A percentile compares a stretch with the other conserved stretches of the same genome.
Evolutionary conservation across 2,888 invertebrate species (phyloP).

Genomic region (Orthosia cruda): DNA sequence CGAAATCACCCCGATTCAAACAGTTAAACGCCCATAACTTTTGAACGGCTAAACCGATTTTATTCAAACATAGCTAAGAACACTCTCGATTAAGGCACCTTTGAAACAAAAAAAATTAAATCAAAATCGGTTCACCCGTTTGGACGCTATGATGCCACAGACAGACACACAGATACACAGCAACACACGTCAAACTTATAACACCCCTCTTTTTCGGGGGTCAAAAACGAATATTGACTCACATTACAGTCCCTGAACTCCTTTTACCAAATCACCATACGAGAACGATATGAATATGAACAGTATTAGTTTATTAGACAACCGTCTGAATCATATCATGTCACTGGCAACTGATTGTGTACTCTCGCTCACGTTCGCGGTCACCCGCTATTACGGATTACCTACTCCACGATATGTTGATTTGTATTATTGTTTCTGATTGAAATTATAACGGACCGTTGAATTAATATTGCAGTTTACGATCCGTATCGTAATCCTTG

Average conservation of each 20-base stretch:
- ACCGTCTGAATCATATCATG: conserved; percentile 69
- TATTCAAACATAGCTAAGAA: too few species aligned
- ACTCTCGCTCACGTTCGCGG: conserved; percentile 78
- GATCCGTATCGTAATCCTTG: conserved; percentile 74
- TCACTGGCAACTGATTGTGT: conserved; percentile 65
- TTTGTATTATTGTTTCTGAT: conserved; percentile 78
- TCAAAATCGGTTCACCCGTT: too few species aligned
- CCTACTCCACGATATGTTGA: conserved; percentile 73
- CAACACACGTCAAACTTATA: too few species aligned
- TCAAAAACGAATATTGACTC: background rate
- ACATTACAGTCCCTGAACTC: background rate
- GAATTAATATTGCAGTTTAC: conserved; percentile 77
- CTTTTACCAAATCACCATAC: conserved; percentile 7
- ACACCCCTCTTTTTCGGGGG: too few species aligned
- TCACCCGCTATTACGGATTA: conserved; percentile 72
- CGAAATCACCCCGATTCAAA: too few species aligned
- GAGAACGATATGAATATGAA: conserved; percentile 28
- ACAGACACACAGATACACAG: too few species aligned
- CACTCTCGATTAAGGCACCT: too few species aligned
- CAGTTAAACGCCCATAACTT: too few species aligned
- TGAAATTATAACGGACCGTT: conserved; percentile 73
- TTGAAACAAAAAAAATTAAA: too few species aligned
- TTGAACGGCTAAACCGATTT: too few species aligned
- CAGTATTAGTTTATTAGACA: conserved; percentile 43
- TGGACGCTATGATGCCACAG: too few species aligned